Percentiles rank a stretch among this genome's conserved stretches.
These are phyloP conservation scores for Arrhopalites spinosus DNA, from an alignment of 2,888 invertebrate species.

Conservation along the genomic window DNA sequence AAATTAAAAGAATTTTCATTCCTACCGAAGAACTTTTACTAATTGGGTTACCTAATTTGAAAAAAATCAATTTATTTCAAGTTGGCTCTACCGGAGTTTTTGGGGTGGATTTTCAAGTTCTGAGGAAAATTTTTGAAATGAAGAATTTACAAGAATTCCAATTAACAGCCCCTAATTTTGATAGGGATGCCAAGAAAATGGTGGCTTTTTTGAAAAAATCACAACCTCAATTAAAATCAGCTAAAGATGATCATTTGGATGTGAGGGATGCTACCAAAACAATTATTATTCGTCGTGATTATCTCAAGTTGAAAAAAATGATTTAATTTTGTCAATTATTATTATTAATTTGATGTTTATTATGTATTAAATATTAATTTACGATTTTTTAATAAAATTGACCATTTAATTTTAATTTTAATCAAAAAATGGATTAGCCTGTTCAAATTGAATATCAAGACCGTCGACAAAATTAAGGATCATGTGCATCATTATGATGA, in stretches of 20 bases:
- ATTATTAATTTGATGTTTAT: not conserved
- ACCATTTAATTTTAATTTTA: not conserved
- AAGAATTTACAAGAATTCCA: not conserved
- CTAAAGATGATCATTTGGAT: no score
- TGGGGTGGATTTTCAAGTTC: not conserved
- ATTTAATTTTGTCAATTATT: no score
- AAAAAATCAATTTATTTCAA: not conserved
- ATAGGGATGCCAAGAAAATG: not conserved
- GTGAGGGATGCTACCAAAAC: no score
- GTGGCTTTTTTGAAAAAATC: not conserved
- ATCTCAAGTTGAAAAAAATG: no score
- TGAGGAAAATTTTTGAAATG: not conserved
- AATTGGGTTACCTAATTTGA: not conserved
- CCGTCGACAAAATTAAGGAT: not conserved
- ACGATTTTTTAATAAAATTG: not conserved
- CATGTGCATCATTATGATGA: not conserved
- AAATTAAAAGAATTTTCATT: conserved; percentile 19
- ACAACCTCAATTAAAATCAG: no score
- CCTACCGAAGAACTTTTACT: conserved; percentile 9
- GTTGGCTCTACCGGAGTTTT: not conserved
- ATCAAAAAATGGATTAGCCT: not conserved
- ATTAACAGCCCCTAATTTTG: not conserved
- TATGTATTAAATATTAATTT: not conserved
- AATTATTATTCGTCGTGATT: no score
- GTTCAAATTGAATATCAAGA: not conserved